A percentile compares a stretch with the other conserved stretches of the same genome.
These are phyloP conservation scores for Idris sp. DNA, from an alignment of 1,140 invertebrate species.

Conservation along the genomic window DNA sequence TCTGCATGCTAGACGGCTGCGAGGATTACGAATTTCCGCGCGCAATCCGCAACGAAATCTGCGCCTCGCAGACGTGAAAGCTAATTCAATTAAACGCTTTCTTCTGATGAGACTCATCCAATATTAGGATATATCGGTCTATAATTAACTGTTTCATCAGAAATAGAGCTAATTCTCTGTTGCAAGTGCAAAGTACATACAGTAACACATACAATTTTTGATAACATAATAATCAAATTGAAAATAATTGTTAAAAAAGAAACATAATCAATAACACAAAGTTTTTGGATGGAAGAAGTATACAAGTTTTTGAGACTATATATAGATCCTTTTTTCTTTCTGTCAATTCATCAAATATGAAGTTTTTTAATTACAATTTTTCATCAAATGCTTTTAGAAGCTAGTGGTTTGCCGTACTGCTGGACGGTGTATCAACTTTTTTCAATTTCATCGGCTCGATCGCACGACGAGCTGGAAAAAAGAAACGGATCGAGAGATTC, in stretches of 20 bases:
- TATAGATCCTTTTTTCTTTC: slow-evolving; percentile 35
- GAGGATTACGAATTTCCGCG: slow-evolving; percentile 63
- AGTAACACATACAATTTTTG: too few species aligned
- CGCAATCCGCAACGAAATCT: slow-evolving; percentile 58
- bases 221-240: too few species aligned
- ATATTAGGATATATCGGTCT: slow-evolving; percentile 45
- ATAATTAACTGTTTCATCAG: slow-evolving; percentile 31
- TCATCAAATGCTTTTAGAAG: slow-evolving; percentile 48
- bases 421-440: slow-evolving; percentile 27
- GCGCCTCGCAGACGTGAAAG: slow-evolving; percentile 33
- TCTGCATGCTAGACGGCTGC: slow-evolving; percentile 57
- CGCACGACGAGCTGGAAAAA: slow-evolving; percentile 32
- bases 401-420: slow-evolving; percentile 30
- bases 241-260: neutral
- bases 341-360: slow-evolving; percentile 40
- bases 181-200: too few species aligned
- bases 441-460: slow-evolving; percentile 37
- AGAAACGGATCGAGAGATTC: slow-evolving; percentile 46
- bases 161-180: slow-evolving; percentile 7
- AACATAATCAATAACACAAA: slow-evolving; percentile 20
- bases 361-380: slow-evolving; percentile 53
- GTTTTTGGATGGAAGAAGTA: slow-evolving; percentile 17
- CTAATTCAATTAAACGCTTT: slow-evolving; percentile 59
- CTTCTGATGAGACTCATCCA: slow-evolving; percentile 40
- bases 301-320: too few species aligned